Percentiles rank a stretch among this genome's conserved stretches.
These are phyloP conservation scores for Mustela erminea DNA, from an alignment of 2,797 vertebrate species.

Conservation along the genomic window DNA sequence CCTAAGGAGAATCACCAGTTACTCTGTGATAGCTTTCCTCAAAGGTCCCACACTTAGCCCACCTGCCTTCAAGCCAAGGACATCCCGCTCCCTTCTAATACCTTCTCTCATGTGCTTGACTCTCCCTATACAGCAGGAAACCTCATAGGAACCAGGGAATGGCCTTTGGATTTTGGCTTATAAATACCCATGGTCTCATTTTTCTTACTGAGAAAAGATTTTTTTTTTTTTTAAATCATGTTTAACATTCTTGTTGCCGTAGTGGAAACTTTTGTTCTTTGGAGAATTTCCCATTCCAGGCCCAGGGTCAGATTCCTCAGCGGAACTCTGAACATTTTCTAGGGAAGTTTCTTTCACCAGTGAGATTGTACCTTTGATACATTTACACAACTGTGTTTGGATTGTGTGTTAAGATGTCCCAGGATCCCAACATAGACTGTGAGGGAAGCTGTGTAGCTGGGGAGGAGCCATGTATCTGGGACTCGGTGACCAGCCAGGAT, in stretches of 20 bases:
- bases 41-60: neutral
- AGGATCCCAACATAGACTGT: neutral
- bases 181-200: slow-evolving; percentile 77
- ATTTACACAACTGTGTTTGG: slow-evolving; percentile 6
- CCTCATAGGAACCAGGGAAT: slow-evolving; percentile 44
- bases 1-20: neutral
- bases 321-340: slow-evolving; percentile 68
- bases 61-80: neutral
- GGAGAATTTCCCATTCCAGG: slow-evolving; percentile 71
- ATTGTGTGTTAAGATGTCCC: neutral
- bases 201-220: slow-evolving; percentile 69
- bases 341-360: slow-evolving; percentile 66
- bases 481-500: neutral
- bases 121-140: slow-evolving; percentile 35
- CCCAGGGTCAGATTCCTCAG: slow-evolving; percentile 80
- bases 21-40: neutral
- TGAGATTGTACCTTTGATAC: slow-evolving; percentile 65
- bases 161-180: slow-evolving; percentile 77
- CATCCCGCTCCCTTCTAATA: neutral
- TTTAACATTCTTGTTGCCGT: slow-evolving; percentile 81
- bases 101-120: neutral
- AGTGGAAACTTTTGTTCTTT: slow-evolving; percentile 85
- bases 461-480: neutral
- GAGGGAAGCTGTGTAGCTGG: neutral
- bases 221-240: slow-evolving; percentile 22